These are phyloP conservation scores for Globia sparganii DNA, from an alignment of 2,888 invertebrate genomes.

Conservation along the genomic window DNA sequence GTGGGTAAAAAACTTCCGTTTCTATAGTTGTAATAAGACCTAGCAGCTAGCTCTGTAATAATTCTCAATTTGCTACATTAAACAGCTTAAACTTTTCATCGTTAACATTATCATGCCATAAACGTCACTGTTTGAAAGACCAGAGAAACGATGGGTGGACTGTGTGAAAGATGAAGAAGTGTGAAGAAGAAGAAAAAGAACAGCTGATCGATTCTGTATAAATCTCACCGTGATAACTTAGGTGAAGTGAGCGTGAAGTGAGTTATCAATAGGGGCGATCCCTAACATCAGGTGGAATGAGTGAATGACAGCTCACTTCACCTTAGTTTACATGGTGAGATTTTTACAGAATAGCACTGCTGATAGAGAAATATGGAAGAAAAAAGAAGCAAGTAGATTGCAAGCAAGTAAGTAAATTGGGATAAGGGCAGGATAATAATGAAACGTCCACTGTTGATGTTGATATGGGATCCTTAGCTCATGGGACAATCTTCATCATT, in stretches of 20 bases:
- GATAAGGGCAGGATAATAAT: not conserved
- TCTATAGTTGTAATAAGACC: conserved; percentile 19
- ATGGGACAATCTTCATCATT: not conserved
- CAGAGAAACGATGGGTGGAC: not conserved
- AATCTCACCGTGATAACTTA: no score
- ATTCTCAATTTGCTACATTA: not conserved
- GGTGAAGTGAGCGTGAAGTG: no score
- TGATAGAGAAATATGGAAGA: not conserved
- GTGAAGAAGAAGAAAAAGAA: no score
- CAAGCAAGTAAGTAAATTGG: not conserved
- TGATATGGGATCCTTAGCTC: not conserved
- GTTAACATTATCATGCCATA: not conserved
- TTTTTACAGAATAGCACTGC: no score
- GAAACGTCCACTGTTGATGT: not conserved
- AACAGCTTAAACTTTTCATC: no score
- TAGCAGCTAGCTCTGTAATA: conserved; percentile 9
- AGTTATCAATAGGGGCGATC: no score
- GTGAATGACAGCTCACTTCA: no score
- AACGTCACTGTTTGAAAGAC: not conserved
- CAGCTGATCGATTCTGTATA: no score
- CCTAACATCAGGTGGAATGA: no score
- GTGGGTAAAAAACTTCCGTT: conserved; percentile 42
- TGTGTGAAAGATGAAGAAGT: not conserved
- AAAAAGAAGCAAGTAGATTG: no score
- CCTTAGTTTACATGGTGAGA: no score